These are phyloP conservation scores for Steinernema scapterisci DNA, from an alignment of 2,888 invertebrate species.

Conservation along the genomic window DNA sequence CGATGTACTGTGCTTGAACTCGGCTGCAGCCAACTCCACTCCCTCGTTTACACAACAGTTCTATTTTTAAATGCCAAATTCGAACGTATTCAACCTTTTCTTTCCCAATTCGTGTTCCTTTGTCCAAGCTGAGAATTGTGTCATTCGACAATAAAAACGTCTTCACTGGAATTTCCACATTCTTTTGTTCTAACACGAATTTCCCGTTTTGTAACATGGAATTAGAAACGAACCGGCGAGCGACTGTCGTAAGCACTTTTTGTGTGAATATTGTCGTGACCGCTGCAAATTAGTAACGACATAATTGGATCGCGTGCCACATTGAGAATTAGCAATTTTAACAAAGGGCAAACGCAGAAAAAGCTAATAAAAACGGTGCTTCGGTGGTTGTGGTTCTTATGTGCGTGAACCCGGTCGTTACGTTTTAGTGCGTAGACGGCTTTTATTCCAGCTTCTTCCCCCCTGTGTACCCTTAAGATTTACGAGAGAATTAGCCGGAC, in stretches of 20 bases:
- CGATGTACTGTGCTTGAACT: no score
- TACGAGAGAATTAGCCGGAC: not conserved
- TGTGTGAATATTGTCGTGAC: not conserved
- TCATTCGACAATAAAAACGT: no score
- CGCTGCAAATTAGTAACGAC: slow-evolving; percentile 6
- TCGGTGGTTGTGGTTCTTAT: not conserved
- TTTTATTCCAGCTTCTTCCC: not conserved
- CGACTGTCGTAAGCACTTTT: not conserved
- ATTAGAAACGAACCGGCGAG: not conserved
- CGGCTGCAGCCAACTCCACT: no score
- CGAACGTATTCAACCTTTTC: no score
- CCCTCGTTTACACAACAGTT: no score
- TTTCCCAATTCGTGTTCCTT: no score
- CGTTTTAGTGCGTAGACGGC: slow-evolving; percentile 12
- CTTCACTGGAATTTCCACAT: no score
- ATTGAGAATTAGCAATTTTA: slow-evolving; percentile 10
- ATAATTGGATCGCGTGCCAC: slow-evolving; percentile 21
- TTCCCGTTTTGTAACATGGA: not conserved
- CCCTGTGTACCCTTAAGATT: not conserved
- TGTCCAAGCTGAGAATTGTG: no score
- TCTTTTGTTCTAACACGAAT: no score
- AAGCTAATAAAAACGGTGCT: not conserved
- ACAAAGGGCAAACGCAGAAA: slow-evolving; percentile 13
- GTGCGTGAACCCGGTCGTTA: not conserved
- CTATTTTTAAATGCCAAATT: no score